Conservation (phyloP, 1,140 invertebrate species). For the Drosophila gunungcola region DNA sequence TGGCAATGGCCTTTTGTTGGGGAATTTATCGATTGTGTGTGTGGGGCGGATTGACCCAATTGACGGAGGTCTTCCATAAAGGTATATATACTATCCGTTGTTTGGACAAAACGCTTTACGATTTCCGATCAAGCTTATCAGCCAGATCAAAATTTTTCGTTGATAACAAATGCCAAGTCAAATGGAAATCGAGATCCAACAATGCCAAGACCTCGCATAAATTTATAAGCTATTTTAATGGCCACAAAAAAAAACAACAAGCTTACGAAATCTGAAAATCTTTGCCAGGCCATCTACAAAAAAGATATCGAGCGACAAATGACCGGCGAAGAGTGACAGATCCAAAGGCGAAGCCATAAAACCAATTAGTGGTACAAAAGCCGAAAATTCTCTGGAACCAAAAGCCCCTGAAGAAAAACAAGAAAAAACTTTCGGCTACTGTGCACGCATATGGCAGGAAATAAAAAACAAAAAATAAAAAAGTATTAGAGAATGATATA, state of each 20-base stretch:
- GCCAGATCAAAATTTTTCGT: constrained; percentile 52
- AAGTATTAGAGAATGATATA: constrained; percentile 41
- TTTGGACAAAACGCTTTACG: constrained; percentile 50
- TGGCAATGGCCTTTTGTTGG: constrained; percentile 69
- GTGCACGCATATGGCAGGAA: constrained; percentile 31
- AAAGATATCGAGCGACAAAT: constrained; percentile 55
- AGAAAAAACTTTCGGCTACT: constrained; percentile 34
- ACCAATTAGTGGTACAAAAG: constrained; percentile 56
- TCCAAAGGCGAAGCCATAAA: constrained; percentile 42
- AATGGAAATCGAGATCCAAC: constrained; percentile 49
- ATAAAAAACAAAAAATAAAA: constrained; percentile 8
- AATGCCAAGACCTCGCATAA: constrained; percentile 68
- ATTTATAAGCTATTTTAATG: constrained; percentile 67
- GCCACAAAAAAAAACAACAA: constrained; percentile 29
- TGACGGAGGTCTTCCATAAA: constrained; percentile 53
- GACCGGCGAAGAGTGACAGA: constrained; percentile 33
- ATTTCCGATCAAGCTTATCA: constrained; percentile 55
- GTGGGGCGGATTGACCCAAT: constrained; percentile 54
- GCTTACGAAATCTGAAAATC: constrained; percentile 53
- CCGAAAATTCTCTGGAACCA: constrained; percentile 4
- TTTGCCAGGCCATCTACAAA: constrained; percentile 27
- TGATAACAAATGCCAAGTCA: constrained; percentile 69
- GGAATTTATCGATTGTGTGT: constrained; percentile 57
- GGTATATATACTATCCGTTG: constrained; percentile 27
- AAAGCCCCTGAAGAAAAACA: constrained; percentile 5